Base-by-base conservation (phyloP, 2,113 vertebrate species). In the Cynopterus brachyotis region DNA sequence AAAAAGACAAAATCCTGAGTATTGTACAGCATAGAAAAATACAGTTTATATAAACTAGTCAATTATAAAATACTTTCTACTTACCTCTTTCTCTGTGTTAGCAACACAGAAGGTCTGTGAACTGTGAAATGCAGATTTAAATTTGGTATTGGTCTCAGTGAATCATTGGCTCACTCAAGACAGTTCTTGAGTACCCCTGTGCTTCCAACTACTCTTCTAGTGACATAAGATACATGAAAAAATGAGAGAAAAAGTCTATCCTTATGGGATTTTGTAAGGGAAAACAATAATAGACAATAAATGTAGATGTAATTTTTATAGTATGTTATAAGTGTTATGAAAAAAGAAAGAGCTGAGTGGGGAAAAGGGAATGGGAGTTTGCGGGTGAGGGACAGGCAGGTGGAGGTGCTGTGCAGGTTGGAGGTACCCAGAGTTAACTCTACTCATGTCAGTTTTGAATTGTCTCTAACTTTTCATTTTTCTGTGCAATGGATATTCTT, bases 1-100 rank as follows among this genome's bases (percentile, higher is more conserved):
- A 72, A 40, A 59, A 81, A n/a, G 3, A 79, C 2, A 57, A 72
- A 78, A 35, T 62, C 5, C 8, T 64, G 37, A 79, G 15, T 84
- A 32, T 42, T 70, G 24, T 37, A 57, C 45, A 60, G 3, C 7
- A 78, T 2, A 67, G 19, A 83, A 89, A 85, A 62, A 30, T 67
- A 30, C 17, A 82, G 12, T 75, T 69, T 67, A 59, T n/a, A 32
- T n/a, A 79, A 93, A 19, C 62, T 66, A 80, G 22, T 92, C 50
- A 64, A 20, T 70, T 95, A 20, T 55, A 30, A 73, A 91, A 60
- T 67, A 35, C 76, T 83, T 92, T 86, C 57, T 85, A 42, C 16
- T 82, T 9, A n/a, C 13, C 19, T 72, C 35, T 62, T 94, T 55
- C 53, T 72, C 20, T n/a, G 5, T 47, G 8, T 73, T 32, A 69